Evolutionary conservation across 1,140 invertebrate genomes (phyloP).

Genomic region (Colletes latitarsis): DNA sequence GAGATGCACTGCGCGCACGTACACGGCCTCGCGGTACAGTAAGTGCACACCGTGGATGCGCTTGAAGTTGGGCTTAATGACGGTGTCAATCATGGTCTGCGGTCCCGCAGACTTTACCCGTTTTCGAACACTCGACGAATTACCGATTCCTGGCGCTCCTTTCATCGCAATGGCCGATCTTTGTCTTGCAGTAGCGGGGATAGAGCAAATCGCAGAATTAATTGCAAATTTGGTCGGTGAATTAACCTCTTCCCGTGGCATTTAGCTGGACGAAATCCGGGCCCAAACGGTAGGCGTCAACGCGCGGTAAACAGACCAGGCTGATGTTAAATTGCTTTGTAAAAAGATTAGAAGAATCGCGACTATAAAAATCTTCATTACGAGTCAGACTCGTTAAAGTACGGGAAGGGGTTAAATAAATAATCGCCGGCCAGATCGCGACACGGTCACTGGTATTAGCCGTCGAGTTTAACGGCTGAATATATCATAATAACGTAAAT

Average conservation of each 20-base stretch:
- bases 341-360: too few relatives aligned
- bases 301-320: too few relatives aligned
- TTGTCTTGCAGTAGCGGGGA: too few relatives aligned
- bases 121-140: not conserved
- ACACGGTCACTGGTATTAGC: slow-evolving; percentile 32
- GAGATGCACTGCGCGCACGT: slow-evolving; percentile 44
- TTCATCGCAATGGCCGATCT: too few relatives aligned
- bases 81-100: slow-evolving; percentile 68
- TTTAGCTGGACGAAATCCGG: too few relatives aligned
- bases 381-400: too few relatives aligned
- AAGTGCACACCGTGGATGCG: slow-evolving; percentile 17
- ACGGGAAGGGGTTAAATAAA: slow-evolving; percentile 25
- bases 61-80: slow-evolving; percentile 68
- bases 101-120: slow-evolving; percentile 31
- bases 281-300: too few relatives aligned
- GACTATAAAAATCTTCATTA: too few relatives aligned
- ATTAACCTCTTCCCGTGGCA: too few relatives aligned
- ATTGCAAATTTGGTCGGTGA: too few relatives aligned
- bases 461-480: slow-evolving; percentile 16
- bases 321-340: too few relatives aligned
- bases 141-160: not conserved
- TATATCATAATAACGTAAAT: slow-evolving; percentile 24
- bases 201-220: too few relatives aligned
- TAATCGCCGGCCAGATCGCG: not conserved
- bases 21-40: not conserved